Evolutionary conservation across 2,113 vertebrate genomes (phyloP).

Genomic region (Lepisosteus oculatus): DNA sequence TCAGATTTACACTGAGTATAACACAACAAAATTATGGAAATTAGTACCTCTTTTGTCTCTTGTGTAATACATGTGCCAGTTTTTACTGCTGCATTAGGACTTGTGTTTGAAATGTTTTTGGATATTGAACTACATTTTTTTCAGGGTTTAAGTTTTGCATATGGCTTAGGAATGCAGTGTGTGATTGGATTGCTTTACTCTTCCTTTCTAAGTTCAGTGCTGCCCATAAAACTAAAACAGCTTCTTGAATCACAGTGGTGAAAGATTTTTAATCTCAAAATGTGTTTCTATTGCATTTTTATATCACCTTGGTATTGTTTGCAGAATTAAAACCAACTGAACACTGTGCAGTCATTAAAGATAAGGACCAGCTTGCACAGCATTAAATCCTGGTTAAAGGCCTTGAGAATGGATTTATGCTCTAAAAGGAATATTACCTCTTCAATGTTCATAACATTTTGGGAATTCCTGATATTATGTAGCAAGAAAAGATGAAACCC

Average conservation of each 20-base stretch:
- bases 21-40: constrained; percentile 8
- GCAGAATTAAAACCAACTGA: constrained; percentile 32
- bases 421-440: neutral
- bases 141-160: neutral
- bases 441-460: neutral
- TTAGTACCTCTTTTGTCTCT: neutral
- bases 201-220: neutral
- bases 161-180: neutral
- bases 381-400: constrained; percentile 16
- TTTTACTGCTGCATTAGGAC: constrained; percentile 7
- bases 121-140: constrained; percentile 1
- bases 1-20: constrained; percentile 15
- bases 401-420: neutral
- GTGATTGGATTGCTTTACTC: neutral
- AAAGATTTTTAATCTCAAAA: too few species aligned
- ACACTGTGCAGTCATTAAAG: constrained; percentile 50
- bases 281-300: too few species aligned
- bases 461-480: neutral
- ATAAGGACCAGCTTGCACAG: constrained; percentile 37
- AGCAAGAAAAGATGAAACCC: neutral
- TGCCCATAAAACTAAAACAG: too few species aligned
- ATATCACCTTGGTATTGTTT: too few species aligned
- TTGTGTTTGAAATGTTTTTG: neutral
- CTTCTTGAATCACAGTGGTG: too few species aligned
- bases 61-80: constrained; percentile 22